A percentile compares a stretch with the other conserved stretches of the same genome.
Conservation (phyloP, 2,888 invertebrate species). For the Emesis furor region DNA sequence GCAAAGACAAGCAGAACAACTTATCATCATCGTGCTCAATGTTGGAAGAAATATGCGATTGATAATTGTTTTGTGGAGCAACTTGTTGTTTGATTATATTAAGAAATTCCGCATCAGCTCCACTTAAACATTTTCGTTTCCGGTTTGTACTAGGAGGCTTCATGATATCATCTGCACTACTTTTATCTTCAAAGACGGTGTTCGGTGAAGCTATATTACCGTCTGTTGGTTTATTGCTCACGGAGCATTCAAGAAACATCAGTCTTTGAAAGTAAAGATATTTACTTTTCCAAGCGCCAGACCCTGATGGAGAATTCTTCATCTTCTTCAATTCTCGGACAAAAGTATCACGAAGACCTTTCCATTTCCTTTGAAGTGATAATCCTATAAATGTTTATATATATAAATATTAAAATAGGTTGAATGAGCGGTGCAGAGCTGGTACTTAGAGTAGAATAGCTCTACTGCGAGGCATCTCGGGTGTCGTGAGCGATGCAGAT, state of each 20-base stretch:
- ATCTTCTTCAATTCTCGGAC: constrained; percentile 52
- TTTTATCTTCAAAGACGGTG: background rate
- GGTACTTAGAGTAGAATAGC: too few relatives aligned
- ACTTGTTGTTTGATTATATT: constrained; percentile 58
- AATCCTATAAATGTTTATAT: constrained; percentile 38
- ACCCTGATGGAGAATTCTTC: constrained; percentile 56
- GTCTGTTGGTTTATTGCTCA: too few relatives aligned
- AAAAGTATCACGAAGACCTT: constrained; percentile 57
- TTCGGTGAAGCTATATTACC: background rate
- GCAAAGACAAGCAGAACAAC: constrained; percentile 48
- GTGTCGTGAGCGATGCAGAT: too few relatives aligned
- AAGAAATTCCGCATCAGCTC: constrained; percentile 58
- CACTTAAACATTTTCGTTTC: constrained; percentile 41
- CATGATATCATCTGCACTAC: background rate
- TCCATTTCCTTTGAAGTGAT: constrained; percentile 60
- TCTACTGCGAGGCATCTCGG: too few relatives aligned
- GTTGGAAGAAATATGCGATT: constrained; percentile 28
- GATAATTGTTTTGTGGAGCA: constrained; percentile 27
- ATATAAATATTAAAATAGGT: too few relatives aligned
- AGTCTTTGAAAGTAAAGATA: constrained; percentile 55
- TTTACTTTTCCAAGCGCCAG: constrained; percentile 39
- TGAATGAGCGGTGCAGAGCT: too few relatives aligned
- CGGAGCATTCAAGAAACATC: constrained; percentile 47
- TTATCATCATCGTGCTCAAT: constrained; percentile 40
- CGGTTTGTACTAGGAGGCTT: background rate